Evolutionary conservation across 2,797 vertebrate species (phyloP), one percentile per base, ranked within the genome.

Genomic region (Salarias fasciatus): DNA sequence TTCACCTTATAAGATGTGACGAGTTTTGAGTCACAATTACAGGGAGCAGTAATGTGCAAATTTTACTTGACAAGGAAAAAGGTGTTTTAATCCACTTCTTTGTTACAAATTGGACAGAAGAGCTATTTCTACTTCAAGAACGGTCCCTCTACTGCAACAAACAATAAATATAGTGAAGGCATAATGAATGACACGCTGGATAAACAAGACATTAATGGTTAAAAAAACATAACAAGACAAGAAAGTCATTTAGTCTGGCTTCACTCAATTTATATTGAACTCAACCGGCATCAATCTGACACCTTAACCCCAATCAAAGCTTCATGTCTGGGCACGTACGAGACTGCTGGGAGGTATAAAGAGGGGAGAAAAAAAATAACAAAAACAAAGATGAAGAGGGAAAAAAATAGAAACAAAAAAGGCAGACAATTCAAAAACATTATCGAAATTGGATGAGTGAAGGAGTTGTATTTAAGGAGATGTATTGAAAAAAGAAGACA

Each of bases 391-490:
- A n/a, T n/a, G n/a, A n/a, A n/a, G n/a, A n/a, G n/a, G n/a, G n/a
- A n/a, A n/a, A n/a, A n/a, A n/a, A n/a, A n/a, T n/a, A n/a, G 11
- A 11, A 11, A 35, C 15, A 43, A 4, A 38, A 8, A 15, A 24
- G 11, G 53, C 2, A 36, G 28, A 18, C 0, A 14, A 44, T 46
- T 11, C 10, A 56, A 35, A 58, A 64, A 31, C 38, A 57, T 69
- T 29, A 72, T 29, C 29, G 36, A 67, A 66, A 74, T 50, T 63
- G 41, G n/a, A 14, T 33, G 8, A 64, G 36, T 56, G 9, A 28
- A 46, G 11, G 69, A 53, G 67, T 42, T 5, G 50, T 28, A 61
- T 37, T 67, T 2, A 45, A 48, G 33, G 43, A 72, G 50, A 53
- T 53, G 14, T 51, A 61, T 29, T 24, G 18, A 24, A 35, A 0